Conservation (phyloP, 2,888 invertebrate species). For the Philaethria dido region DNA sequence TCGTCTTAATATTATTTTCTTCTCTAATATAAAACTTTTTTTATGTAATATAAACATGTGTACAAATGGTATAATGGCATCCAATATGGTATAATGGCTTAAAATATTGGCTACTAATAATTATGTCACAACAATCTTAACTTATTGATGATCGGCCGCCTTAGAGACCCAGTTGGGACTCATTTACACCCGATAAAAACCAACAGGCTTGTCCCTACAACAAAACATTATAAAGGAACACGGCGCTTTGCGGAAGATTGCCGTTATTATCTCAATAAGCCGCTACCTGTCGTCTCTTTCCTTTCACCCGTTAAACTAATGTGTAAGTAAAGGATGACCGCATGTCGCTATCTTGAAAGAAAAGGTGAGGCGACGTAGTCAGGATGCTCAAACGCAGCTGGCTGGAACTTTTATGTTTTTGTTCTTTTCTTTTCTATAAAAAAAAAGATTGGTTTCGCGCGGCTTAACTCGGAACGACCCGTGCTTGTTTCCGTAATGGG, state of each 20-base stretch:
- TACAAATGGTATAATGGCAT: constrained; percentile 22
- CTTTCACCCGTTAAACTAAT: constrained; percentile 43
- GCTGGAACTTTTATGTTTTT: constrained; percentile 75
- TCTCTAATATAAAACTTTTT: too few relatives aligned
- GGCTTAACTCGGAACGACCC: constrained; percentile 67
- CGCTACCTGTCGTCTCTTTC: constrained; percentile 61
- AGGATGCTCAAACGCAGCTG: constrained; percentile 82
- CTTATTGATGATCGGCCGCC: constrained; percentile 65
- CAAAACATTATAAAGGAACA: constrained; percentile 70
- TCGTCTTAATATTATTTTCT: too few relatives aligned
- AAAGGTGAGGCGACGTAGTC: constrained; percentile 76
- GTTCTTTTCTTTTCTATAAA: constrained; percentile 56
- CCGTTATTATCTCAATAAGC: constrained; percentile 67
- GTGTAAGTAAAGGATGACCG: constrained; percentile 60
- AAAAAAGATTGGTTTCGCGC: constrained; percentile 78
- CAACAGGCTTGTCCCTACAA: constrained; percentile 56
- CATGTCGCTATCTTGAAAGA: constrained; percentile 68
- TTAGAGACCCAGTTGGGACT: constrained; percentile 51
- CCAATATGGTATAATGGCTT: constrained; percentile 35
- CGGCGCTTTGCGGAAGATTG: constrained; percentile 71
- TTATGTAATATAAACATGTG: too few relatives aligned
- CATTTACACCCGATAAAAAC: constrained; percentile 63
- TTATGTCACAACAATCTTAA: constrained; percentile 63
- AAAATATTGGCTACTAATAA: constrained; percentile 39
- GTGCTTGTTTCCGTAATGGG: constrained; percentile 73